Evolutionary conservation across 2,888 invertebrate genomes (phyloP).

Genomic region (Archips xylosteana): DNA sequence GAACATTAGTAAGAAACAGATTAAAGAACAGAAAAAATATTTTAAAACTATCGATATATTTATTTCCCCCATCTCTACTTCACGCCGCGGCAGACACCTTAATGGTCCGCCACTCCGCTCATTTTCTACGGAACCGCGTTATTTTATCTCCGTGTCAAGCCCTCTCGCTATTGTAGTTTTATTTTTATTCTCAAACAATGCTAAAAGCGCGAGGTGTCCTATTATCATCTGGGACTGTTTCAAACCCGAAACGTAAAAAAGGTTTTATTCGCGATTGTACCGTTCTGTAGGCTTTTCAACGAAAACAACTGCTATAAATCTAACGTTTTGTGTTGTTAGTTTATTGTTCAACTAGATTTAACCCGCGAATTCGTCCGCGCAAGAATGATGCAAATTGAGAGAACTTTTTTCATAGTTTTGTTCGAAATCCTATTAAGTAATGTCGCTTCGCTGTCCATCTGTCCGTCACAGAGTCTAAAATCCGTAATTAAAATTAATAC

Average conservation of each 20-base stretch:
- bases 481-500: no score
- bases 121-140: constrained; percentile 42
- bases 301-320: background rate
- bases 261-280: background rate
- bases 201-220: constrained; percentile 36
- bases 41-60: constrained; percentile 9
- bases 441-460: no score
- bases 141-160: constrained; percentile 43
- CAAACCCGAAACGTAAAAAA: constrained; percentile 1
- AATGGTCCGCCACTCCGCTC: constrained; percentile 43
- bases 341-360: no score
- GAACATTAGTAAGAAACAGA: no score
- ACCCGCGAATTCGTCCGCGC: no score
- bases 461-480: no score
- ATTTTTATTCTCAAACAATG: constrained; percentile 41
- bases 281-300: background rate
- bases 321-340: no score
- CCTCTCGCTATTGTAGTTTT: constrained; percentile 42
- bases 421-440: no score
- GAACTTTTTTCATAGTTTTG: no score
- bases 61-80: constrained; percentile 22
- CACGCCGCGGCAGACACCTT: constrained; percentile 42
- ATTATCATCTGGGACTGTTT: constrained; percentile 20
- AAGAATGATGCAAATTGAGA: no score
- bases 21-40: background rate